Base-by-base conservation (phyloP, 2,888 invertebrate genomes). In the Dascillus cervinus region DNA sequence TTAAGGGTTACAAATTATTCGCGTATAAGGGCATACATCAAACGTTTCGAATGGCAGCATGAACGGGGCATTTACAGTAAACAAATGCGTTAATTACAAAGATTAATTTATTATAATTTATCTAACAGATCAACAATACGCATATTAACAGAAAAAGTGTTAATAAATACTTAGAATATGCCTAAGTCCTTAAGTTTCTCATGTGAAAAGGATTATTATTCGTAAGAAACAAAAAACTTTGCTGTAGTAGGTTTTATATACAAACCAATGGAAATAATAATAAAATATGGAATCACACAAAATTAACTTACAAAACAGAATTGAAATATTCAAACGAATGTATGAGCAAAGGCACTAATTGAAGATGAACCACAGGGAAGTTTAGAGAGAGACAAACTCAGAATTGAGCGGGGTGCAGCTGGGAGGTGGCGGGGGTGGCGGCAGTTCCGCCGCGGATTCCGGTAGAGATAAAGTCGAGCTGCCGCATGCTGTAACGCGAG, bases 401-500 rank as follows among this genome's bases (percentile, higher is more conserved):
- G 73, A 72, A 30, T 71, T 70, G 43, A 66, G 69, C 47, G 72
- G 69, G 44, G 70, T 66, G 55, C 72, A 71, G 45, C 64, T 57
- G 24, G 76, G 75, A 8, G 77, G 76, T 2, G 75, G 74, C 1
- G 76, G 77, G 1, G 69, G 69, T 14, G 69, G 66, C 10, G 70
- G 64, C 60, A 32, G 61, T 34, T 55, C 52, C 27, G 53, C 55
- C 28, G 69, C 65, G 44, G 71, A 72, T 52, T 78, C 85, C 41
- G 85, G 84, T 44, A 90, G 70, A 13, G 88, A 88, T 58, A 88
- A 77, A 13, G 84, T 86, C 4, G 89, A 89, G 59, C 86, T 87
- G 26, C 90, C 90, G 41, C 86, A 85, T 17, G 88, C 88, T 5
- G 89, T 90, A 29, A 89, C 85, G 43, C 89, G 73, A 29, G 88